Conservation (phyloP, 2,888 invertebrate species). For the Hypolimnas misippus region DNA sequence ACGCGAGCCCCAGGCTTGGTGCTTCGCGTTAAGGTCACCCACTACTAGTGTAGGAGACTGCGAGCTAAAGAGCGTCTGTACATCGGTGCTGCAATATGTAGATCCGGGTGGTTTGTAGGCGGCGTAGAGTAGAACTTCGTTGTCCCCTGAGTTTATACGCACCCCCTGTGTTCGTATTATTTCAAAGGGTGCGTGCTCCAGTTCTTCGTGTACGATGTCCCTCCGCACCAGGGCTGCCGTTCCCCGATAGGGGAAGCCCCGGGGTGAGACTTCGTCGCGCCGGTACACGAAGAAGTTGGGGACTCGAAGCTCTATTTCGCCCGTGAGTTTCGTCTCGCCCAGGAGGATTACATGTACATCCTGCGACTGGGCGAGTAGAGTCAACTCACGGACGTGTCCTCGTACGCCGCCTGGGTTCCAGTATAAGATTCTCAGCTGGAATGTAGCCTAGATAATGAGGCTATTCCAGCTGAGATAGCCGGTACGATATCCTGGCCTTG, state of each 20-base stretch:
- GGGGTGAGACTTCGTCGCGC: neutral
- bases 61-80: no score
- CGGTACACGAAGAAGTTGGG: slow-evolving; percentile 10
- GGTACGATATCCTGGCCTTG: slow-evolving; percentile 5
- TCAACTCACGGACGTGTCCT: neutral
- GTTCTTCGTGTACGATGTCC: slow-evolving; percentile 5
- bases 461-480: slow-evolving; percentile 9
- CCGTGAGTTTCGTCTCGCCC: slow-evolving; percentile 4
- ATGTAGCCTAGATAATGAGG: neutral
- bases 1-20: no score
- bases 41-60: no score
- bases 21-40: no score
- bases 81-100: neutral
- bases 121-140: neutral
- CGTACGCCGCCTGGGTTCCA: slow-evolving; percentile 8
- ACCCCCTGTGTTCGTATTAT: neutral
- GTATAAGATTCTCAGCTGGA: slow-evolving; percentile 1
- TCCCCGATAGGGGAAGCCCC: neutral
- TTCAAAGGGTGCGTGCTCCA: neutral
- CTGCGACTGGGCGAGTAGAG: slow-evolving; percentile 5
- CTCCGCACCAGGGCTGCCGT: slow-evolving; percentile 6
- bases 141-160: neutral
- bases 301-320: neutral
- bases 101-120: neutral
- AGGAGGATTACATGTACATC: neutral